Evolutionary conservation across 2,113 vertebrate species (phyloP), one percentile per base, ranked within the genome.

Genomic region (Cygnus atratus): DNA sequence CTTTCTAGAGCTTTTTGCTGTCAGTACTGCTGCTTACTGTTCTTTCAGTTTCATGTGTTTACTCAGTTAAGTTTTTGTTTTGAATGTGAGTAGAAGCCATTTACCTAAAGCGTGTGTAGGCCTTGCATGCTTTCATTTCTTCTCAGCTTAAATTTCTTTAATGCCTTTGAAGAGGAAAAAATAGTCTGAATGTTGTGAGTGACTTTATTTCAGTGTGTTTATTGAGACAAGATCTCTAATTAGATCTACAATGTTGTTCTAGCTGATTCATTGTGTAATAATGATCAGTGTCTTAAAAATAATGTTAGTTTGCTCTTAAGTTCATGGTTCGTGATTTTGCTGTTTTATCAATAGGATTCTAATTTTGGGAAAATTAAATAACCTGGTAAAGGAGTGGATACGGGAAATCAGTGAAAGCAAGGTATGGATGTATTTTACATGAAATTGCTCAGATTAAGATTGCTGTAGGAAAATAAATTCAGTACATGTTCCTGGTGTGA

Each of bases 361-460:
- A 75, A 98, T 99, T 97, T 96, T 99, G 97, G 98, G 99, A 76
- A 98, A 98, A 96, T 87, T 99, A 95, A 99, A 99, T 97, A 98
- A 98, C 61, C 95, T 99, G 87, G 99, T 98, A 73, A 99, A 98
- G 95, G 98, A 99, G 87, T 99, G 99, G 99, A 99, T 99, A 91
- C 98, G 97, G 61, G 98, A 99, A 94, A 98, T 98, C 95, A 99
- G 99, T 97, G 98, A 98, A 97, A 95, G 97, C 84, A 99, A 99
- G 98, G 99, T 99, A 98, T 93, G 97, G 39, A 43, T 79, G 8
- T 85, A 31, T 90, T 92, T 73, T 94, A 68, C 1, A 0, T 83
- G 62, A 10, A 79, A 58, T 25, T 18, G 3, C 21, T 85, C 9
- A 1, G 81, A 15, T 15, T 54, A 48, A 54, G n/a, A 58, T 8